Evolutionary conservation across 1,140 invertebrate genomes (phyloP), one percentile per base, ranked within the genome.

Genomic region (Diorhabda elongata): DNA sequence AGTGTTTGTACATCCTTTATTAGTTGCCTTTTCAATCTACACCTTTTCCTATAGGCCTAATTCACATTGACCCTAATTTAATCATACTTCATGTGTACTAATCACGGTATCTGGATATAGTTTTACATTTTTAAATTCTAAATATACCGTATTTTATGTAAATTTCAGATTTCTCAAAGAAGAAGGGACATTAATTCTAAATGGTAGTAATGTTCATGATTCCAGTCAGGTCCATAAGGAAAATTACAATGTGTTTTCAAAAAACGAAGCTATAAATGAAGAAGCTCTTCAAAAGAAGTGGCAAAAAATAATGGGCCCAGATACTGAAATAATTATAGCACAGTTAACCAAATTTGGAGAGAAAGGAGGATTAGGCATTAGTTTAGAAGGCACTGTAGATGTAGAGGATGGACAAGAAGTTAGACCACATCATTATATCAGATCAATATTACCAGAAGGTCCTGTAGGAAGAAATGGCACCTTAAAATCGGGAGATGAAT

Each of bases 351-450:
- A 94, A 84, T 95, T 89, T 81, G 90, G 88, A 69, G 93, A 90
- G 82, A 92, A 87, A 75, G 93, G 95, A 69, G 96, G 96, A 11
- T 85, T 99, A 42, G 97, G 97, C 5, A 98, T 99, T 70, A 96
- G 94, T 67, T 84, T 98, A 62, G 97, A 99, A 81, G 97, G 97
- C 61, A 99, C 97, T 0, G 97, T 97, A 26, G 95, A 97, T 77
- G 92, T 97, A 52, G 93, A 96, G 80, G 93, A 95, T 72, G 95
- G 94, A 3, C 86, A 90, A 41, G 93, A 97, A 87, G 91, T 97
- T 66, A 85, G 95, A 73, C 91, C 95, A 61, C 92, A 98, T 86
- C 92, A 97, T 83, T 97, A 97, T 79, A 96, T 97, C 76, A 87
- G 94, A 70, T 95, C 93, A 43, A 95, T 98, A 73, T 83, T 98